A percentile compares a stretch with the other conserved stretches of the same genome.
phyloP scores from a whole-genome alignment of 2,888 invertebrate genomes.

The Sabatieria punctata region DNA sequence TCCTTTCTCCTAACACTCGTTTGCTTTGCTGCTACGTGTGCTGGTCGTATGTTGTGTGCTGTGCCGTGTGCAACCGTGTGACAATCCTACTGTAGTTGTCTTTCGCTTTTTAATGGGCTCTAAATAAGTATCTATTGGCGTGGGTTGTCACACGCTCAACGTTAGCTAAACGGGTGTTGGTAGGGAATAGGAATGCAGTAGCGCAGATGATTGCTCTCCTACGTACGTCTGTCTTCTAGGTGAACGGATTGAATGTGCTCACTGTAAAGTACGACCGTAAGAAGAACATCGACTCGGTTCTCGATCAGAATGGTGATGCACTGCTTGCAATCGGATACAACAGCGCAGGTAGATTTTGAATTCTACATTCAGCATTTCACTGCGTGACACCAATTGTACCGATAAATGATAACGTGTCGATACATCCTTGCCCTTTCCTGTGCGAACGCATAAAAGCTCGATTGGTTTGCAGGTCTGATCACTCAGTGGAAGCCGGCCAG shows the following conservation, averaged over 20 bases:
- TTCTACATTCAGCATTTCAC: no score
- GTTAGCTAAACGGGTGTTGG: no score
- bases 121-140: no score
- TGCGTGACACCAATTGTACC: no score
- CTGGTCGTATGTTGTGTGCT: neutral
- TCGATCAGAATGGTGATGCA: slow-evolving; percentile 61
- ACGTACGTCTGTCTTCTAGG: slow-evolving; percentile 47
- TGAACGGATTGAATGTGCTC: slow-evolving; percentile 70
- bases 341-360: slow-evolving; percentile 59
- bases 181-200: no score
- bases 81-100: no score
- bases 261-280: slow-evolving; percentile 84
- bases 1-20: neutral
- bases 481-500: slow-evolving; percentile 47
- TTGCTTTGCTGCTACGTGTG: neutral
- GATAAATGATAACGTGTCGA: no score
- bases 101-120: no score
- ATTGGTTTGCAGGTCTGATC: slow-evolving; percentile 21
- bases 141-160: no score
- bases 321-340: slow-evolving; percentile 72
- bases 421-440: no score
- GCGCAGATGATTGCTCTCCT: no score
- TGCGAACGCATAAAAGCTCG: slow-evolving; percentile 2
- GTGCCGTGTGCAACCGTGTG: neutral
- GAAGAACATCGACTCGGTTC: slow-evolving; percentile 70